Percentiles rank a stretch among this genome's conserved stretches.
These are phyloP conservation scores for Paralichthys olivaceus DNA, from an alignment of 2,113 vertebrate species.

Conservation along the genomic window DNA sequence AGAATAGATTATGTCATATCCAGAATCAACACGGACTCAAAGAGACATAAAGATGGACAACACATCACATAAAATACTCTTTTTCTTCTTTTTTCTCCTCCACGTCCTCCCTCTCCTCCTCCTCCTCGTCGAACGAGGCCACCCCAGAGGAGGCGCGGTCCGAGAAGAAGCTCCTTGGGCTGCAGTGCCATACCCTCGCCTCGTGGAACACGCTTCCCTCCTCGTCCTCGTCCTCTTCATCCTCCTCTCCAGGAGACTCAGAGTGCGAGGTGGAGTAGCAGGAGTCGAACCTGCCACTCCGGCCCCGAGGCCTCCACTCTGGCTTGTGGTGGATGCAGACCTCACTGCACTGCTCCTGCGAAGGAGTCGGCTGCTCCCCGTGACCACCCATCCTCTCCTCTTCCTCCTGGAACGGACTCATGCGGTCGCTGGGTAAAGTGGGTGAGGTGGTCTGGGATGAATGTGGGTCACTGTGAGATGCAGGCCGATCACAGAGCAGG, in stretches of 20 bases:
- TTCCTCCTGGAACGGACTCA: conserved; percentile 59
- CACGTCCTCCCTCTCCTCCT: conserved; percentile 33
- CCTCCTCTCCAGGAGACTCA: conserved; percentile 80
- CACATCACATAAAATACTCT: conserved; percentile 77
- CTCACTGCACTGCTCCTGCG: conserved; percentile 47
- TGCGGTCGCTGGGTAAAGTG: conserved; percentile 51
- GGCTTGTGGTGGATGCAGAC: conserved; percentile 68
- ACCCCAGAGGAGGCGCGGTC: conserved; percentile 80
- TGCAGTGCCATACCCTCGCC: conserved; percentile 74
- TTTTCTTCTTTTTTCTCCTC: conserved; percentile 67
- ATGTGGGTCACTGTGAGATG: conserved; percentile 53
- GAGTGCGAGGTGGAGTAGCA: conserved; percentile 85
- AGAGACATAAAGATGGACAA: conserved; percentile 61
- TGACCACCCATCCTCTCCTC: conserved; percentile 25
- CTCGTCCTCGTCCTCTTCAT: conserved; percentile 79
- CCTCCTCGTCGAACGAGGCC: conserved; percentile 80
- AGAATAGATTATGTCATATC: conserved; percentile 59
- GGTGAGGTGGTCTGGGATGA: conserved; percentile 59
- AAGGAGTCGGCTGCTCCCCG: conserved; percentile 39
- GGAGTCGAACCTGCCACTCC: conserved; percentile 82
- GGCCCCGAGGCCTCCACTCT: conserved; percentile 68
- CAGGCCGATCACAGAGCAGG: conserved; percentile 27
- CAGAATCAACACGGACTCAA: conserved; percentile 63
- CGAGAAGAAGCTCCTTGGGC: conserved; percentile 74
- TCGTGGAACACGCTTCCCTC: conserved; percentile 82